Evolutionary conservation across 2,888 invertebrate genomes (phyloP).

Genomic region (Invenusta paracnida): DNA sequence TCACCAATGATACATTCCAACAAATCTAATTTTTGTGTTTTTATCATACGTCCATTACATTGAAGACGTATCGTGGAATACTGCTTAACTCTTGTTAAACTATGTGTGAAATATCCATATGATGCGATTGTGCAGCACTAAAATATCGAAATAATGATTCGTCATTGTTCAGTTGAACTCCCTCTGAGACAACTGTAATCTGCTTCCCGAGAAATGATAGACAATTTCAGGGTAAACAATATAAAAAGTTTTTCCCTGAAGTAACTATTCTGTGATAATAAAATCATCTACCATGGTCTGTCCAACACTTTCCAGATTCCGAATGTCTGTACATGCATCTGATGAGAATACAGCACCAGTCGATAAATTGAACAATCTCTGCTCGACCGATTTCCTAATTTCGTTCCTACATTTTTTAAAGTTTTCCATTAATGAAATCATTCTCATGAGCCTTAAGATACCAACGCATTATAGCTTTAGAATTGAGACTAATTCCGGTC

Average conservation of each 20-base stretch:
- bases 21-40: background rate
- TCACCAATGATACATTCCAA: background rate
- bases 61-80: background rate
- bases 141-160: too few species aligned
- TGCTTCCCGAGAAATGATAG: background rate
- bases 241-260: background rate
- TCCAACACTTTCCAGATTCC: background rate
- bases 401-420: constrained; percentile 27
- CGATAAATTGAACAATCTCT: background rate
- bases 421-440: constrained; percentile 33
- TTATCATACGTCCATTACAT: background rate
- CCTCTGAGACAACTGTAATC: background rate
- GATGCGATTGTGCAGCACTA: too few species aligned
- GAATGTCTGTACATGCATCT: background rate
- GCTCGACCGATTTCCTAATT: background rate
- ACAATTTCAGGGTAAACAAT: background rate
- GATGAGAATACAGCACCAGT: background rate
- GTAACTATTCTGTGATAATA: background rate
- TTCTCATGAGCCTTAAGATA: constrained; percentile 34
- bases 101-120: background rate
- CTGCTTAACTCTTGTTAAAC: background rate
- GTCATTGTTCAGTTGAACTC: too few species aligned
- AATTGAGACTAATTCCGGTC: constrained; percentile 38
- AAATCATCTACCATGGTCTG: background rate
- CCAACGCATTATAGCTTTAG: constrained; percentile 43